Evolutionary conservation across 1,140 invertebrate genomes (phyloP).

Genomic region (Manduca sexta): DNA sequence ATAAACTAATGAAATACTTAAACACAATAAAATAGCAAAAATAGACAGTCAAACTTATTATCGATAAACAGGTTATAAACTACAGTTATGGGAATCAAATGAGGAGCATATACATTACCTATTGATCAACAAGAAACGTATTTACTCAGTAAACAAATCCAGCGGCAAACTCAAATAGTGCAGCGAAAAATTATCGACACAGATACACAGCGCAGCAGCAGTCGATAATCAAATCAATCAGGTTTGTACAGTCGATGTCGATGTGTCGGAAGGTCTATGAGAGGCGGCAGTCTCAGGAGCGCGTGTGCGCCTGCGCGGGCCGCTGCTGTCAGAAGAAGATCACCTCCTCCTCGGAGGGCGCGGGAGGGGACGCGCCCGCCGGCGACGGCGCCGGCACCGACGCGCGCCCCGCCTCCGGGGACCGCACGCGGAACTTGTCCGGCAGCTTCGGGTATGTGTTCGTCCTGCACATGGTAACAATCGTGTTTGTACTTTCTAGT

Average conservation of each 20-base stretch:
- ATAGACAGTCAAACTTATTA: no score
- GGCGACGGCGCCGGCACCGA: conserved; percentile 26
- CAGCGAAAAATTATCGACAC: not conserved
- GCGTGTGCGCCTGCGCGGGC: conserved; percentile 12
- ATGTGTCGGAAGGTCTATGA: conserved; percentile 26
- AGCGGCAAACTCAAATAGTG: not conserved
- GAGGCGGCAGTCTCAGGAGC: conserved; percentile 56
- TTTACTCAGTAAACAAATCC: no score
- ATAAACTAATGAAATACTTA: no score
- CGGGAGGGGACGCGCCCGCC: conserved; percentile 9
- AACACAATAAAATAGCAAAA: no score
- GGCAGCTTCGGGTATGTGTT: conserved; percentile 78
- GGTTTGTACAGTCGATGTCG: conserved; percentile 8
- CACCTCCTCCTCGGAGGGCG: conserved; percentile 50
- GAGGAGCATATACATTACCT: no score
- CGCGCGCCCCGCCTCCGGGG: conserved; percentile 58
- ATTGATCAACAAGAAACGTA: no score
- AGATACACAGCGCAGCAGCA: not conserved
- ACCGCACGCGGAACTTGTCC: conserved; percentile 75
- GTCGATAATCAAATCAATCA: not conserved
- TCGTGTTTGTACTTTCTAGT: not conserved
- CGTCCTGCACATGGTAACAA: conserved; percentile 48
- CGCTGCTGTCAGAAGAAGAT: conserved; percentile 60
- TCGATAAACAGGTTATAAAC: no score
- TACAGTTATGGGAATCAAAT: no score